phyloP scores from a whole-genome alignment of 2,113 vertebrate species.

The Lucifuga dentata region DNA sequence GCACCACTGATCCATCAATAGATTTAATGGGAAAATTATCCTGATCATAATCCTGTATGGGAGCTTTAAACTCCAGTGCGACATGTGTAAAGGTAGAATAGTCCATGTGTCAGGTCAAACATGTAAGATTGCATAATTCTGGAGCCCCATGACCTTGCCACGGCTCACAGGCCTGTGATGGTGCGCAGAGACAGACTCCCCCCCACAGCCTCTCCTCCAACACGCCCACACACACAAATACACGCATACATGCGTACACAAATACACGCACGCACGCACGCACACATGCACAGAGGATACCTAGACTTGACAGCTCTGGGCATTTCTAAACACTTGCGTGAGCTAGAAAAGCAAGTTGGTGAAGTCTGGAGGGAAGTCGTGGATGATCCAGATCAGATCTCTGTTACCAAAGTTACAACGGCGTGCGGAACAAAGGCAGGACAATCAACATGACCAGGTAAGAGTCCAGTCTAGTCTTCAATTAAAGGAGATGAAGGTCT shows the following conservation, averaged over 20 bases:
- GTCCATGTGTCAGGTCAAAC: too few species aligned
- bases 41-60: too few species aligned
- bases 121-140: neutral
- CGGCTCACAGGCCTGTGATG: neutral
- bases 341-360: constrained; percentile 23
- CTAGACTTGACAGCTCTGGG: constrained; percentile 13
- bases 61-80: neutral
- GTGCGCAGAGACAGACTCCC: neutral
- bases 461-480: neutral
- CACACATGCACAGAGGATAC: neutral
- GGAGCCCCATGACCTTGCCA: neutral
- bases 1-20: too few species aligned
- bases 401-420: neutral
- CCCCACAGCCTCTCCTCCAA: neutral
- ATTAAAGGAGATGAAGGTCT: neutral
- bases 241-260: too few species aligned
- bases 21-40: neutral
- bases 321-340: constrained; percentile 17
- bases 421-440: too few species aligned
- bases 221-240: neutral
- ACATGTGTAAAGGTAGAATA: too few species aligned
- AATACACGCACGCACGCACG: neutral
- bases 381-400: neutral
- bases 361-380: too few species aligned
- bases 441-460: constrained; percentile 63